phyloP scores from a whole-genome alignment of 2,888 invertebrate genomes.

The Scrobipalpa costella region DNA sequence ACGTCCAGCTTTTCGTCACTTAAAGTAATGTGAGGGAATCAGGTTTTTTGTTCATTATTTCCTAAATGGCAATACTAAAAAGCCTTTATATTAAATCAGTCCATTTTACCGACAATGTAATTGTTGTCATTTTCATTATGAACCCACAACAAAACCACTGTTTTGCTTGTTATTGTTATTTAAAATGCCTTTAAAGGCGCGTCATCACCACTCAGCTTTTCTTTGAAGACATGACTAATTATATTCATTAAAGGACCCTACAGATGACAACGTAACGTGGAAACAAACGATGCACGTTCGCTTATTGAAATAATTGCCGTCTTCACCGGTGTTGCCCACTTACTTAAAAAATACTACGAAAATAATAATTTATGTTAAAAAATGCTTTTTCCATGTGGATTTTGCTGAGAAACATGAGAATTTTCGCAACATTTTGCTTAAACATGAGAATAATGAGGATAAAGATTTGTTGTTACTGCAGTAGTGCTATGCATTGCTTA shows the following conservation, averaged over 20 bases:
- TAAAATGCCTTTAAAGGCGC: not conserved
- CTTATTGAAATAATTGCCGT: conserved; percentile 74
- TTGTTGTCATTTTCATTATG: not conserved
- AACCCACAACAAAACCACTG: not conserved
- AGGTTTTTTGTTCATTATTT: too few species aligned
- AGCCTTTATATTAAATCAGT: too few species aligned
- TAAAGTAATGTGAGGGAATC: too few species aligned
- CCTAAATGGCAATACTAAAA: not conserved
- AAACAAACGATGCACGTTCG: conserved; percentile 55
- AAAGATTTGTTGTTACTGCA: too few species aligned
- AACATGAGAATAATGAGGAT: too few species aligned
- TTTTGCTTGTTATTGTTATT: conserved; percentile 2
- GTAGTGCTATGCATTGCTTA: too few species aligned
- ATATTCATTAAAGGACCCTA: conserved; percentile 41
- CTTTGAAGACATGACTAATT: conserved; percentile 40
- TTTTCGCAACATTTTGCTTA: too few species aligned
- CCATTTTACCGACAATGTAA: not conserved
- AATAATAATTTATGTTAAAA: too few species aligned
- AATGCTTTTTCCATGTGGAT: too few species aligned
- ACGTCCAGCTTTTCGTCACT: too few species aligned
- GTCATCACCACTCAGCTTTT: not conserved
- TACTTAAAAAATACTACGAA: not conserved
- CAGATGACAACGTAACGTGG: conserved; percentile 44
- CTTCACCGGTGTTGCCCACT: conserved; percentile 43
- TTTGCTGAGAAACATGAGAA: too few species aligned